These are phyloP conservation scores for Apantesis nais DNA, from an alignment of 2,888 invertebrate genomes.

Conservation along the genomic window DNA sequence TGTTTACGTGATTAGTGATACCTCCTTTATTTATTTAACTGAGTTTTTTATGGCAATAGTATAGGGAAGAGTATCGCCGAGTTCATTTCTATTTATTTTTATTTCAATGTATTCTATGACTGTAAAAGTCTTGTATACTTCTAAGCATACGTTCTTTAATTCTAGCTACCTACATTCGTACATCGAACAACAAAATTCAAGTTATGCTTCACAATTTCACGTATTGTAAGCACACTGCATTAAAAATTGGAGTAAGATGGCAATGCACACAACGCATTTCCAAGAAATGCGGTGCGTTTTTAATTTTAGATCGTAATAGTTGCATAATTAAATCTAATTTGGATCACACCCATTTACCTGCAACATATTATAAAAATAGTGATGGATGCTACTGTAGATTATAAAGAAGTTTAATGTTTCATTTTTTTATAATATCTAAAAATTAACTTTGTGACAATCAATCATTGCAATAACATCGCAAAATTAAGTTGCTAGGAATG, in stretches of 20 bases:
- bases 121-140: not conserved
- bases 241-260: slow-evolving; percentile 12
- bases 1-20: not conserved
- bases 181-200: slow-evolving; percentile 5
- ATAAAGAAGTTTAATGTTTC: not conserved
- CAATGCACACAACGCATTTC: slow-evolving; percentile 13
- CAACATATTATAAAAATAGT: not conserved
- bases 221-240: slow-evolving; percentile 10
- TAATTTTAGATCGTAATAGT: slow-evolving; percentile 6
- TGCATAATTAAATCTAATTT: slow-evolving; percentile 4
- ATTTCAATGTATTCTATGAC: no score
- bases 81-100: no score
- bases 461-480: no score
- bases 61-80: not conserved
- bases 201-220: slow-evolving; percentile 8
- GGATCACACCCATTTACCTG: slow-evolving; percentile 16
- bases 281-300: slow-evolving; percentile 14
- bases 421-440: not conserved
- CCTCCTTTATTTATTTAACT: not conserved
- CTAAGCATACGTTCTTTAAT: slow-evolving; percentile 3
- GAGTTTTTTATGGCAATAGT: not conserved
- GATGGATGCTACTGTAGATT: not conserved
- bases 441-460: not conserved
- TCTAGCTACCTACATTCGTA: slow-evolving; percentile 13
- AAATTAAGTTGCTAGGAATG: no score